A percentile compares a stretch with the other conserved stretches of the same genome.
Conservation (phyloP, 2,113 vertebrate species). For the Paracanthobrama guichenoti region DNA sequence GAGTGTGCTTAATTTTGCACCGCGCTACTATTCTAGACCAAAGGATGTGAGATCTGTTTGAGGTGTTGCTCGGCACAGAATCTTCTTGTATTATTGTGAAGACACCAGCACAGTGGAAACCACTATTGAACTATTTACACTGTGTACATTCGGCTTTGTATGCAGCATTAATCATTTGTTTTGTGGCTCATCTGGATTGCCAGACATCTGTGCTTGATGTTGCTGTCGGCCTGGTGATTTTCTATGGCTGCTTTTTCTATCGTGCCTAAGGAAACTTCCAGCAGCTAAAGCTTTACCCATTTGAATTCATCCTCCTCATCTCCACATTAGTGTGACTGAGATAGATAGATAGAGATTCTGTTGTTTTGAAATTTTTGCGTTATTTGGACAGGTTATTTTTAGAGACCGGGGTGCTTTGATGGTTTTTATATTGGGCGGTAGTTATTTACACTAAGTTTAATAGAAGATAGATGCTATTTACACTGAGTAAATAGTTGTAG, state of each 20-base stretch:
- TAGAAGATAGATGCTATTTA: background rate
- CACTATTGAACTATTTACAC: slow-evolving; percentile 33
- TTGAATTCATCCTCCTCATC: slow-evolving; percentile 60
- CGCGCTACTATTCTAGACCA: background rate
- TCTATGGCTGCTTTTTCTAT: slow-evolving; percentile 58
- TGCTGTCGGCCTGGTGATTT: slow-evolving; percentile 38
- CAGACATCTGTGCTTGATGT: slow-evolving; percentile 46
- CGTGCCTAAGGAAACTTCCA: slow-evolving; percentile 63
- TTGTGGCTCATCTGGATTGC: slow-evolving; percentile 46
- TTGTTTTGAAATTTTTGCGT: background rate
- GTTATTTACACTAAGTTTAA: slow-evolving; percentile 8
- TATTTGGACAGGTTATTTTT: background rate
- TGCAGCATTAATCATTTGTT: slow-evolving; percentile 59
- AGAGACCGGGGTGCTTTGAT: background rate
- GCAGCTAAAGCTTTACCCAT: slow-evolving; percentile 9
- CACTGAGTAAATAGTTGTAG: background rate
- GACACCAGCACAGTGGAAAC: background rate
- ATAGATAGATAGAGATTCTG: background rate
- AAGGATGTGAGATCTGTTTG: background rate
- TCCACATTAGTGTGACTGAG: background rate
- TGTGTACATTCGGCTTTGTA: slow-evolving; percentile 44
- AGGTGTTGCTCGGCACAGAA: background rate
- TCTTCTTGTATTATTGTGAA: background rate
- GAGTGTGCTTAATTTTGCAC: background rate
- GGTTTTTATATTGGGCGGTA: background rate